Conservation (phyloP, 2,888 invertebrate genomes). For the Didymodactylos carnosus region DNA sequence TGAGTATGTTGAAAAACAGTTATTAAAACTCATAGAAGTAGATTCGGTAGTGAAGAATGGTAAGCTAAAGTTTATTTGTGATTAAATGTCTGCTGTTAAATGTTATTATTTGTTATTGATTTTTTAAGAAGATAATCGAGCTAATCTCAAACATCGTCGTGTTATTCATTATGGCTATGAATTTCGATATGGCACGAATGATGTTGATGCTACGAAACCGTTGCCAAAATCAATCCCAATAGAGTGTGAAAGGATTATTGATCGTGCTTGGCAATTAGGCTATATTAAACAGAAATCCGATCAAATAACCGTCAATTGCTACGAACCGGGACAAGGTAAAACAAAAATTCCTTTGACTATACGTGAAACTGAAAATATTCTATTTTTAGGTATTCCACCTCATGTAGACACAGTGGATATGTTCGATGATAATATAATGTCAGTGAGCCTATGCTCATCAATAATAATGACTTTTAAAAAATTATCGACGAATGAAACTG, state of each 20-base stretch:
- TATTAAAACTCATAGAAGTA: not conserved
- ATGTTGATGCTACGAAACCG: constrained; percentile 50
- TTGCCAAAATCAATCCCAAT: constrained; percentile 47
- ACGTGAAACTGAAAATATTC: too few species aligned
- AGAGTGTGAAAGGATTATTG: constrained; percentile 47
- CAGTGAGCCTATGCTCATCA: constrained; percentile 56
- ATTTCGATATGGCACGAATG: constrained; percentile 60
- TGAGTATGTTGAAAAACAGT: not conserved
- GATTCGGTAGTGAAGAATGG: not conserved
- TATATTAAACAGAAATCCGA: constrained; percentile 22
- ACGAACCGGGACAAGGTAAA: constrained; percentile 37
- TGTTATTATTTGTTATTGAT: too few species aligned
- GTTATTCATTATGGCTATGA: constrained; percentile 71
- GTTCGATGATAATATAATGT: constrained; percentile 67
- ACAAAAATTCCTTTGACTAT: too few species aligned
- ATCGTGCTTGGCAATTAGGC: constrained; percentile 36
- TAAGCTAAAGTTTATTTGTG: too few species aligned
- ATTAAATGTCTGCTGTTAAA: too few species aligned
- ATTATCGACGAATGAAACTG: constrained; percentile 37
- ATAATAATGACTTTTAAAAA: constrained; percentile 66
- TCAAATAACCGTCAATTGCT: constrained; percentile 37
- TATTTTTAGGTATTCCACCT: constrained; percentile 63
- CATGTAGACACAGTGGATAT: constrained; percentile 88
- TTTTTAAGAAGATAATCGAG: not conserved
- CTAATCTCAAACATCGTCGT: constrained; percentile 47